phyloP scores from a whole-genome alignment of 2,888 invertebrate genomes.

The Heliconius ethilla region DNA sequence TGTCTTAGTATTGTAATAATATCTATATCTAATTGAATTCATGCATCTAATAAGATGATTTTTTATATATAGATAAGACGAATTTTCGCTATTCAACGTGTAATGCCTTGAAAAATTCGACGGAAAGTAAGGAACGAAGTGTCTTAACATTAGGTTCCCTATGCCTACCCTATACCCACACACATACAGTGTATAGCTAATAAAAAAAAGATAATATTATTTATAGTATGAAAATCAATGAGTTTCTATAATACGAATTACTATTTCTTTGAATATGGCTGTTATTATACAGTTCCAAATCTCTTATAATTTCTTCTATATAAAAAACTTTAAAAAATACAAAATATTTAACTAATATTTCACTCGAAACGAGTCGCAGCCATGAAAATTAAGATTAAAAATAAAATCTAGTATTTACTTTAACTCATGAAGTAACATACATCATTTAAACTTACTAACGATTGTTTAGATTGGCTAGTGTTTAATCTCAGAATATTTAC shows the following conservation, averaged over 20 bases:
- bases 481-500: slow-evolving; percentile 55
- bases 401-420: slow-evolving; percentile 30
- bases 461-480: slow-evolving; percentile 57
- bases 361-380: slow-evolving; percentile 9
- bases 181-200: no score
- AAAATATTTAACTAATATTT: neutral
- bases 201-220: no score
- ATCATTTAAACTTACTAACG: slow-evolving; percentile 56
- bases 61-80: no score
- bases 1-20: no score
- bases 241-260: neutral
- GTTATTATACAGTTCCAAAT: neutral
- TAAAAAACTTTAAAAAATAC: neutral
- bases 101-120: no score
- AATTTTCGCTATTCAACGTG: no score
- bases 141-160: no score
- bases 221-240: neutral
- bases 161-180: no score
- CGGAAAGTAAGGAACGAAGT: no score
- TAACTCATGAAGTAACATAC: slow-evolving; percentile 40
- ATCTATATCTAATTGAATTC: no score
- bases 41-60: no score
- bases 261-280: neutral
- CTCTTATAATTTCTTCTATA: neutral
- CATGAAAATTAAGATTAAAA: slow-evolving; percentile 29